Base-by-base conservation (phyloP, 2,797 vertebrate species). In the Acropternis orthonyx region DNA sequence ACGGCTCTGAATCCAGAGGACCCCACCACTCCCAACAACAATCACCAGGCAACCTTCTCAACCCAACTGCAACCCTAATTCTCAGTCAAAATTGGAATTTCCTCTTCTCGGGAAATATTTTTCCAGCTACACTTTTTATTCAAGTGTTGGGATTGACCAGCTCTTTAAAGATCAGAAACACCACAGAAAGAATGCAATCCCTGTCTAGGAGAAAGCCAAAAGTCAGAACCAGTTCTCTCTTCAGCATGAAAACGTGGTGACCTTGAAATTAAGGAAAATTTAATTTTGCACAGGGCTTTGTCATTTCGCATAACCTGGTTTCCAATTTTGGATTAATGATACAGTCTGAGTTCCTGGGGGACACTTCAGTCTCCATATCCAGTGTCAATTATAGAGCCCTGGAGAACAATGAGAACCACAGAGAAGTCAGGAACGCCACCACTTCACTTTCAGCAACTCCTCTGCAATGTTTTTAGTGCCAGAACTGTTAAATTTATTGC, bases 241-340 rank as follows among this genome's bases (percentile, higher is more conserved):
- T 66, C 63, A 88, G 67, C 9, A 14, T 12, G 49, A 77, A 85
- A 79, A 59, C 3, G 24, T 30, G 66, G 56, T 71, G 86, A 92
- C 89, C 95, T 93, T 91, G 72, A 92, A 91, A 77, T 51, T 18
- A 20, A 65, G 59, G 52, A 61, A 37, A 79, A 72, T 54, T 91
- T 71, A 89, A 95, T 92, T 97, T 80, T 68, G 65, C 85, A 90
- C 44, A 34, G 41, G 54, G 55, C 46, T 85, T 62, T 34, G 46
- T 83, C 83, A 69, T 63, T 93, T 73, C 74, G 67, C 48, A 65
- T 93, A 96, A 96, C 91, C 93, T 82, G 49, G 71, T 97, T 97
- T 97, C 92, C 92, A 96, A 95, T 89, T 95, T 90, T 74, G 79
- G 88, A 87, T 88, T 84, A 51, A 51, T 56, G 71, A 21, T 39